These are phyloP conservation scores for Bombus waltoni DNA, from an alignment of 1,140 invertebrate species.

Conservation along the genomic window DNA sequence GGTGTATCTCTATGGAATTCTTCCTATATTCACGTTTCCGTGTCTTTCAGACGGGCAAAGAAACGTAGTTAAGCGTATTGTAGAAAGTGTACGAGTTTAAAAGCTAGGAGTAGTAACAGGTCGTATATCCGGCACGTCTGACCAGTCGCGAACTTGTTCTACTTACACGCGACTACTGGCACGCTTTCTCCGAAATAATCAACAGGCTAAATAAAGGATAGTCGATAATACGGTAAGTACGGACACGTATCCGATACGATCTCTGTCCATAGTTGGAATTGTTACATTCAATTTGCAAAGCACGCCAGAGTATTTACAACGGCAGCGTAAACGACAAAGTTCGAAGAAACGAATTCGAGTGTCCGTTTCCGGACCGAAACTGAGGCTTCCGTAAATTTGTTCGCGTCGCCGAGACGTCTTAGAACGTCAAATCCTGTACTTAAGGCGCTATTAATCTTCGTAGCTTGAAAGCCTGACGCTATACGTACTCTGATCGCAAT, in stretches of 20 bases:
- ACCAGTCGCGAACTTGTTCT: background rate
- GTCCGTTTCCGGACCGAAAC: background rate
- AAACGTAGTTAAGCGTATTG: no score
- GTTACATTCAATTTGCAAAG: slow-evolving; percentile 22
- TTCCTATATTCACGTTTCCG: background rate
- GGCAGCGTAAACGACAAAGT: background rate
- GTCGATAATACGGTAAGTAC: background rate
- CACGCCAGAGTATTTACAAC: background rate
- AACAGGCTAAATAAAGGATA: background rate
- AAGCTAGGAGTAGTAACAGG: background rate
- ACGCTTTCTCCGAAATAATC: background rate
- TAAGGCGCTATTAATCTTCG: slow-evolving; percentile 35
- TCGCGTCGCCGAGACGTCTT: background rate
- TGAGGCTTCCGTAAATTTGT: background rate
- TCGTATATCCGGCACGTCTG: background rate
- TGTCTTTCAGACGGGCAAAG: background rate
- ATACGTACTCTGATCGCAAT: slow-evolving; percentile 35
- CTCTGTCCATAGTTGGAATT: background rate
- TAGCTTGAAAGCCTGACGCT: background rate
- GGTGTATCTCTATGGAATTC: background rate
- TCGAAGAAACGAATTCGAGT: background rate
- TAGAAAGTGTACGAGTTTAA: background rate
- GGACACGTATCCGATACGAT: background rate
- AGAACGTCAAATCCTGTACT: background rate
- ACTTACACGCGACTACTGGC: background rate